phyloP scores from a whole-genome alignment of 1,140 invertebrate species.

The Triops longicaudatus region DNA sequence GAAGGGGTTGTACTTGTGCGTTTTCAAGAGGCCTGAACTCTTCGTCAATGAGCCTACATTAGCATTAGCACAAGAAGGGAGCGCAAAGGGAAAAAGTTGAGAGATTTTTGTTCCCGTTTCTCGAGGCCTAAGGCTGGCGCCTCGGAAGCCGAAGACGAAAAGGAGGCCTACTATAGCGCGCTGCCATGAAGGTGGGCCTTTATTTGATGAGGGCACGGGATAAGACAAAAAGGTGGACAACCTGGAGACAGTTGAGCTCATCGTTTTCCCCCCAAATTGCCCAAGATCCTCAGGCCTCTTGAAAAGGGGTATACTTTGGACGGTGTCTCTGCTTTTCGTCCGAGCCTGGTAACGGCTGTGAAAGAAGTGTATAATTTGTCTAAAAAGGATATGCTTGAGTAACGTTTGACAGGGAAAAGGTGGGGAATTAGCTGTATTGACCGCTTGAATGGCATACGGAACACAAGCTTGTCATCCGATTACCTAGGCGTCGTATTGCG shows the following conservation, averaged over 20 bases:
- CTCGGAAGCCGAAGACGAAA: not conserved
- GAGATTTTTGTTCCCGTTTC: not conserved
- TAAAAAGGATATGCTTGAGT: not conserved
- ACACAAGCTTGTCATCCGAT: not conserved
- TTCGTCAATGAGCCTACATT: constrained; percentile 5
- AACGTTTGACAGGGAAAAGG: not conserved
- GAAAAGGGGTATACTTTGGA: not conserved
- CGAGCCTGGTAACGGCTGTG: not conserved
- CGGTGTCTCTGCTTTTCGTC: not conserved
- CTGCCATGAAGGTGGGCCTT: not conserved
- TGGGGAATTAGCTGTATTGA: not conserved
- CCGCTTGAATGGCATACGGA: not conserved
- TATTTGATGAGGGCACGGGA: not conserved
- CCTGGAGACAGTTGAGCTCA: not conserved
- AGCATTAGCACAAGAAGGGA: not conserved
- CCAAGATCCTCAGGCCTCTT: not conserved
- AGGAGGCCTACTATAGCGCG: not conserved
- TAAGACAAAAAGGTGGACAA: constrained; percentile 12
- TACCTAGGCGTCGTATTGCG: not conserved
- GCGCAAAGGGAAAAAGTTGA: not conserved
- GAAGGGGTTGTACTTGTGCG: not conserved
- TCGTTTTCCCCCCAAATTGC: not conserved
- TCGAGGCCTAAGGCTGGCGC: not conserved
- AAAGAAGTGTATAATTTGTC: not conserved
- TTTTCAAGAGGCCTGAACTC: not conserved